These are phyloP conservation scores for Ylistrum balloti DNA, from an alignment of 1,140 invertebrate genomes.

Conservation along the genomic window DNA sequence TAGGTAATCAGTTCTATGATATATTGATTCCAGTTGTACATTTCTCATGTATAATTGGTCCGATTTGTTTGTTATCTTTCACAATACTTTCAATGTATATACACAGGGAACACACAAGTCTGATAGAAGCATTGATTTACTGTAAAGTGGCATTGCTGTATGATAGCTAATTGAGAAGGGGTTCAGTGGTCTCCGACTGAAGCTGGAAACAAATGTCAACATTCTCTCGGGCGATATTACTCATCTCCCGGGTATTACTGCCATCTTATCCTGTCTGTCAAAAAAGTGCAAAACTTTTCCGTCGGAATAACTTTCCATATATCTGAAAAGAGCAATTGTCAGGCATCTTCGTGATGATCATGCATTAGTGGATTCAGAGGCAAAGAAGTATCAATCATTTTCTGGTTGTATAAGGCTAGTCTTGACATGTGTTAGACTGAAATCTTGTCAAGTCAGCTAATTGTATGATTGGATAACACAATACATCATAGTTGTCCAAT, in stretches of 20 bases:
- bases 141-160: not conserved
- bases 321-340: not conserved
- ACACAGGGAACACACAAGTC: not conserved
- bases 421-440: not conserved
- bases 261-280: not conserved
- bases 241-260: not conserved
- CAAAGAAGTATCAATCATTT: not conserved
- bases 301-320: not conserved
- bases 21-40: not conserved
- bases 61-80: not conserved
- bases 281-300: constrained; percentile 9
- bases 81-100: not conserved
- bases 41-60: not conserved
- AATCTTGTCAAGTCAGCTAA: not conserved
- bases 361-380: not conserved
- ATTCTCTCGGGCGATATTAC: constrained; percentile 19
- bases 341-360: not conserved
- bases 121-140: not conserved
- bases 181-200: not conserved
- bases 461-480: not conserved
- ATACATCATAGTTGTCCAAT: not conserved
- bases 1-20: not conserved
- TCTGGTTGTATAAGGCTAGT: not conserved
- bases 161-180: constrained; percentile 33
- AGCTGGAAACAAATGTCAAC: constrained; percentile 14